Evolutionary conservation across 2,797 vertebrate genomes (phyloP).

Genomic region (Mus caroli): DNA sequence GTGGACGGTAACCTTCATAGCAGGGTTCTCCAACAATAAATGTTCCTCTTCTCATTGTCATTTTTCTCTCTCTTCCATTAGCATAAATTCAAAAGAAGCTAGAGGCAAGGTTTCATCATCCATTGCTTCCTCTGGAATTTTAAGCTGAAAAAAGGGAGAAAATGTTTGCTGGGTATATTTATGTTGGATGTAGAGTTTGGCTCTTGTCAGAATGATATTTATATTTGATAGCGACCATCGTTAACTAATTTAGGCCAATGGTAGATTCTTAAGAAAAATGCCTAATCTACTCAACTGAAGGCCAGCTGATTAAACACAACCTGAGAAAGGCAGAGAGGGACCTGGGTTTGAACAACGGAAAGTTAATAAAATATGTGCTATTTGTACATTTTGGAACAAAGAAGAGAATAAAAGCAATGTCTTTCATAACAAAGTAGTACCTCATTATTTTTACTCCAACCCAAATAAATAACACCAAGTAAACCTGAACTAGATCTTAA

Average conservation of each 20-base stretch:
- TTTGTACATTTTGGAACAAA: too few relatives aligned
- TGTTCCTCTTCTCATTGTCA: background rate
- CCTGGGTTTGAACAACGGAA: background rate
- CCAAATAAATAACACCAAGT: conserved; percentile 54
- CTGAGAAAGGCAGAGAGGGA: background rate
- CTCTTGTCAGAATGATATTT: conserved; percentile 37
- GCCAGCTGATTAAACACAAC: background rate
- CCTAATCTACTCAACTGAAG: background rate
- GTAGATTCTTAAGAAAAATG: background rate
- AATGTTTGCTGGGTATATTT: background rate
- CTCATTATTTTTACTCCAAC: conserved; percentile 19
- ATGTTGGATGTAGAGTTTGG: background rate
- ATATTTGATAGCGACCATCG: background rate
- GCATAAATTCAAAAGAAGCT: background rate
- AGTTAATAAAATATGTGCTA: too few relatives aligned
- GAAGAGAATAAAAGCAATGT: background rate
- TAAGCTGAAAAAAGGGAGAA: conserved; percentile 27
- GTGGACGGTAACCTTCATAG: background rate
- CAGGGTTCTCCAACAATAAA: background rate
- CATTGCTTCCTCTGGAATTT: background rate
- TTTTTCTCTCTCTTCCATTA: background rate
- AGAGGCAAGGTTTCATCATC: background rate
- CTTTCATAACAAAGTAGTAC: conserved; percentile 5
- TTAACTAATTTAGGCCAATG: background rate
- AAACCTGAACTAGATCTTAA: background rate